Evolutionary conservation across 2,113 vertebrate genomes (phyloP), one percentile per base, ranked within the genome.

Genomic region (Cyrtonyx montezumae): DNA sequence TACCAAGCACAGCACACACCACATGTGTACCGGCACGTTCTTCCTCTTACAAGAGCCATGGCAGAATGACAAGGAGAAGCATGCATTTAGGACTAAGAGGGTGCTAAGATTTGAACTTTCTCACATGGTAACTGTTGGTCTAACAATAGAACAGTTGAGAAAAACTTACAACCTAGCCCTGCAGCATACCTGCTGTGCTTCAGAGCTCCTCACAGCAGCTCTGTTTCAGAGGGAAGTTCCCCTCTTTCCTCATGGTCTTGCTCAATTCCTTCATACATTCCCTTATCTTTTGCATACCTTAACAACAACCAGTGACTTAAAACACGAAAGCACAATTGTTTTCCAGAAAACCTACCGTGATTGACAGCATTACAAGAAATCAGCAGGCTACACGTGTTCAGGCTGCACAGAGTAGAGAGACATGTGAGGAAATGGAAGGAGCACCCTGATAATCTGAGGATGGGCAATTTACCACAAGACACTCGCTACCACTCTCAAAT

Each of bases 291-390:
- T 73, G 55, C 45, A 23, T 70, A 83, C 75, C 93, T 84, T 55
- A 65, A 71, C 63, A 25, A 43, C 37, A 76, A 86, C 67, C 13
- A 62, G 45, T 5, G 7, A 19, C 11, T 43, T 81, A n/a, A 91
- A 94, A 88, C 30, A 91, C 13, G 75, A 79, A 90, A 84, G 15
- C 40, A 66, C 25, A 56, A 37, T 49, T 70, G 28, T 75, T 94
- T 78, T 79, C 48, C 80, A 78, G 79, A 94, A 85, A 84, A 53
- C 34, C 8, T 48, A 77, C 67, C 43, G 6, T 28, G 55, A 73
- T 46, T 56, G 48, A 65, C 62, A 10, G 45, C 42, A 15, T 58
- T 69, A 67, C n/a, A 79, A 48, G 43, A 84, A 84, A 56, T 61
- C 69, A 87, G 30, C 30, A 73, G 78, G 51, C 51, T 53, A 28